Conservation (phyloP, 2,888 invertebrate species). For the Euplexia lucipara region DNA sequence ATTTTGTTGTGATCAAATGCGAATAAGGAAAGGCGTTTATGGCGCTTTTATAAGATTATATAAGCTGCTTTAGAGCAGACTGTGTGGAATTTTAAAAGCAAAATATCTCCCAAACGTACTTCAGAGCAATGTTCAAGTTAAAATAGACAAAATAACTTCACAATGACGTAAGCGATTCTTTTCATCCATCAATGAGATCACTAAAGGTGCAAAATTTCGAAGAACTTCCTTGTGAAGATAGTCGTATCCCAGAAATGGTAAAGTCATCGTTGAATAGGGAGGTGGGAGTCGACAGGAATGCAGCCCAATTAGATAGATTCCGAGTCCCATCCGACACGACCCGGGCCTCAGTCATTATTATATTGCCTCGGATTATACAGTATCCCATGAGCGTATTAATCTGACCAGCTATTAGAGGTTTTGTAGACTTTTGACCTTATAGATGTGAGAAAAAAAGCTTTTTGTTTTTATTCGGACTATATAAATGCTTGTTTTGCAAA, state of each 20-base stretch:
- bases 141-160: conserved; percentile 18
- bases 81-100: not conserved
- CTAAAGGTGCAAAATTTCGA: conserved; percentile 33
- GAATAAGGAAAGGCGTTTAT: conserved; percentile 3
- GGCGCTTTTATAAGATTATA: not conserved
- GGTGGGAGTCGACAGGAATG: conserved; percentile 76
- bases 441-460: not conserved
- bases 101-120: not conserved
- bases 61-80: not conserved
- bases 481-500: not conserved
- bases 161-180: not conserved
- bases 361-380: conserved; percentile 54
- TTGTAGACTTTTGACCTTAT: not conserved
- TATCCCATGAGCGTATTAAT: conserved; percentile 39
- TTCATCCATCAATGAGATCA: conserved; percentile 9
- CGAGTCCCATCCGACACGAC: conserved; percentile 67
- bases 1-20: conserved; percentile 9
- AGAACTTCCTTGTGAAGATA: conserved; percentile 25
- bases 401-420: conserved; percentile 18
- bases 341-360: conserved; percentile 61
- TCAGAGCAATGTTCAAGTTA: not conserved
- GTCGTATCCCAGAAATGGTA: conserved; percentile 56
- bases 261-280: conserved; percentile 60
- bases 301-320: conserved; percentile 82
- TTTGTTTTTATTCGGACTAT: not conserved